These are phyloP conservation scores for Neoscelio sp. DNA, from an alignment of 2,888 invertebrate species.

Conservation along the genomic window DNA sequence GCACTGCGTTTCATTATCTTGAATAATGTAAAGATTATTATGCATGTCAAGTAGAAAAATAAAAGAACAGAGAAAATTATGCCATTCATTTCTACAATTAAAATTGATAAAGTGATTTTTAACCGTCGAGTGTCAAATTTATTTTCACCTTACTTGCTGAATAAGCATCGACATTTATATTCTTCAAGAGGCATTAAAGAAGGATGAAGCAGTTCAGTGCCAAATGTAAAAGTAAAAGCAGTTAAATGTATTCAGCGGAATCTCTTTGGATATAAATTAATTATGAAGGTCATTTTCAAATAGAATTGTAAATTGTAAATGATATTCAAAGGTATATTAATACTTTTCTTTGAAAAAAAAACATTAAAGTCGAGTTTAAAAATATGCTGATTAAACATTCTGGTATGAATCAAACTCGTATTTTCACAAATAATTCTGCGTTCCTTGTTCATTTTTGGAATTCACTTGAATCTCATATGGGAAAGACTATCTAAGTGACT, in stretches of 20 bases:
- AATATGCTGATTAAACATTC: slow-evolving; percentile 12
- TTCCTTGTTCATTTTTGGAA: slow-evolving; percentile 48
- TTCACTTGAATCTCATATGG: slow-evolving; percentile 44
- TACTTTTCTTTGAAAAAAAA: too few relatives aligned
- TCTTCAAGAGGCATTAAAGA: slow-evolving; percentile 20
- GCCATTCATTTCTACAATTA: background rate
- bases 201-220: slow-evolving; percentile 24
- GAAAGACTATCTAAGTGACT: slow-evolving; percentile 58
- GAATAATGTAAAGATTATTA: too few relatives aligned
- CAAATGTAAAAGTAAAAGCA: slow-evolving; percentile 32
- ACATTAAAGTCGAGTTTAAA: too few relatives aligned
- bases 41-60: too few relatives aligned
- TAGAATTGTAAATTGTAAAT: too few relatives aligned
- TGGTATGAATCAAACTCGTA: background rate
- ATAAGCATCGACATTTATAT: slow-evolving; percentile 27
- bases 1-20: too few relatives aligned
- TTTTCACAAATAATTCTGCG: slow-evolving; percentile 45
- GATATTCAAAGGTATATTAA: too few relatives aligned
- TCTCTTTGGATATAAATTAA: too few relatives aligned
- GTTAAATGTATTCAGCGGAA: slow-evolving; percentile 12
- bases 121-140: slow-evolving; percentile 6
- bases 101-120: slow-evolving; percentile 20
- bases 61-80: too few relatives aligned
- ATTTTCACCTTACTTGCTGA: slow-evolving; percentile 13
- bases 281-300: too few relatives aligned